phyloP scores from a whole-genome alignment of 2,888 invertebrate species.

The Rotaria sp. region DNA sequence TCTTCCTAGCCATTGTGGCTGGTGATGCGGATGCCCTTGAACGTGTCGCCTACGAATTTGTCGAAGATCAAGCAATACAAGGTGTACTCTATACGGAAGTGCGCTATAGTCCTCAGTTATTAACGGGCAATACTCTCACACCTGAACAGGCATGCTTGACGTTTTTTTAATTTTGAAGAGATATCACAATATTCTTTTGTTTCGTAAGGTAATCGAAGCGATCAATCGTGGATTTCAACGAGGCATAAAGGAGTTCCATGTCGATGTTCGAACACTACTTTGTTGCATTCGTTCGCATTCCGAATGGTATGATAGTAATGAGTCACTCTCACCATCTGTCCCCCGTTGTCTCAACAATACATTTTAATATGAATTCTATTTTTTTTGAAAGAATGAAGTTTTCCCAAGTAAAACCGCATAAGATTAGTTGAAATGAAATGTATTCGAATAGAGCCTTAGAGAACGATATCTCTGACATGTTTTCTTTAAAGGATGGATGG shows the following conservation, averaged over 20 bases:
- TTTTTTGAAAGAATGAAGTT: too few species aligned
- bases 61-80: slow-evolving; percentile 58
- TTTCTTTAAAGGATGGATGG: too few species aligned
- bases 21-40: slow-evolving; percentile 53
- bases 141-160: slow-evolving; percentile 46
- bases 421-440: too few species aligned
- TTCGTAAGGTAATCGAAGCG: slow-evolving; percentile 45
- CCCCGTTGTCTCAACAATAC: too few species aligned
- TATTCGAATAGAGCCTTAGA: too few species aligned
- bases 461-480: too few species aligned
- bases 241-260: slow-evolving; percentile 53
- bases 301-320: slow-evolving; percentile 44
- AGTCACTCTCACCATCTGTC: too few species aligned
- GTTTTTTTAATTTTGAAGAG: neutral
- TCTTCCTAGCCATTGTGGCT: neutral
- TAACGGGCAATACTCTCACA: slow-evolving; percentile 46
- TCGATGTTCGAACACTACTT: slow-evolving; percentile 57
- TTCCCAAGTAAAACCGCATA: too few species aligned
- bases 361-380: too few species aligned
- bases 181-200: too few species aligned
- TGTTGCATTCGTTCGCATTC: slow-evolving; percentile 56
- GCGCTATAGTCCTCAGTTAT: slow-evolving; percentile 58
- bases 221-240: slow-evolving; percentile 56
- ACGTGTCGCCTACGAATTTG: slow-evolving; percentile 60
- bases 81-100: slow-evolving; percentile 60